phyloP scores from a whole-genome alignment of 2,797 vertebrate species.

The Merluccius polli region DNA sequence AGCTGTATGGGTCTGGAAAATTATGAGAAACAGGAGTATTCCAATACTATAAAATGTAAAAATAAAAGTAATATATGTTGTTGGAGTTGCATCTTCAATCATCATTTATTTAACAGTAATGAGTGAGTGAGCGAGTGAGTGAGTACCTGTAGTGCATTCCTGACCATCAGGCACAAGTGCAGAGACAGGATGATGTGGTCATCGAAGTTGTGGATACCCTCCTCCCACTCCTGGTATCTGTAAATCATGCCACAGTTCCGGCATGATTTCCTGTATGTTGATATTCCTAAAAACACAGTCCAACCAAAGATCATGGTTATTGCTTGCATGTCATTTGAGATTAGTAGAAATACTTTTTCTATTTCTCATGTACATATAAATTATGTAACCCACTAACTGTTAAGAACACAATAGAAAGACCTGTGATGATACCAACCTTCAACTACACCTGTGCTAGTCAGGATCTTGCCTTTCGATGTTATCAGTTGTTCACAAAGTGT shows the following conservation, averaged over 20 bases:
- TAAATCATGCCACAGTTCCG: constrained; percentile 8
- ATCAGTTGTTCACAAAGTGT: no score
- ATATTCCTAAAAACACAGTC: constrained; percentile 13
- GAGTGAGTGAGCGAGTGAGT: neutral
- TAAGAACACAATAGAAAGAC: no score
- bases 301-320: neutral
- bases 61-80: neutral
- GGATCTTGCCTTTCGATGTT: no score
- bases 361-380: neutral
- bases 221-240: constrained; percentile 20
- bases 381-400: constrained; percentile 1
- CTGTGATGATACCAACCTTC: no score
- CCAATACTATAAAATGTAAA: no score
- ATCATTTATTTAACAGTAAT: no score
- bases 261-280: constrained; percentile 6
- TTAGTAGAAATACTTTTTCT: neutral
- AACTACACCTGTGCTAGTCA: no score
- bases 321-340: neutral
- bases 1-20: no score
- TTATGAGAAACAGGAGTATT: no score
- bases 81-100: no score
- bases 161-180: neutral
- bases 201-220: neutral
- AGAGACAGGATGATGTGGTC: no score
- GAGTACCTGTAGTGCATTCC: neutral